Evolutionary conservation across 2,113 vertebrate species (phyloP).

Genomic region (Pithys albifrons): DNA sequence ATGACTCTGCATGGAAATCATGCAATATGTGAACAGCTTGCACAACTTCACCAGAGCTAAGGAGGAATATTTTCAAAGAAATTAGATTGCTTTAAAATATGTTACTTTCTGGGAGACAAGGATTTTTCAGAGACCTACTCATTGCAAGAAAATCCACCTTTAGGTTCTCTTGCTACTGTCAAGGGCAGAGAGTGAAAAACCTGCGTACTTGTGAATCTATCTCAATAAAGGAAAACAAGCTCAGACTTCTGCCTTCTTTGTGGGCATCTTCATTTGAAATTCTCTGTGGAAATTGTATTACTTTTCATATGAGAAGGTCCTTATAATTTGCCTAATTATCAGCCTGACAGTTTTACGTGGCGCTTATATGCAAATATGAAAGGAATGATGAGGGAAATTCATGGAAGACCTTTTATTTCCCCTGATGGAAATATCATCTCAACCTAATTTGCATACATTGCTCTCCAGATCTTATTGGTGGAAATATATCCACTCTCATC

Average conservation of each 20-base stretch:
- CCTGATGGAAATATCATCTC: constrained; percentile 31
- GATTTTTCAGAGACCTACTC: background rate
- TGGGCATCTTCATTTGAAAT: constrained; percentile 38
- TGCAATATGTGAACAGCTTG: background rate
- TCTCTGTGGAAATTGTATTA: constrained; percentile 19
- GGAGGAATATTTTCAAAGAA: background rate
- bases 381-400: constrained; percentile 48
- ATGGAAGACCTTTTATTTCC: constrained; percentile 53
- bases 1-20: background rate
- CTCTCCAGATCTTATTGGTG: background rate
- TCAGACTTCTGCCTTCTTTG: constrained; percentile 22
- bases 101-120: background rate
- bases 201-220: background rate
- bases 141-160: background rate
- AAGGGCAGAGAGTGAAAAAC: background rate
- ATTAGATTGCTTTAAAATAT: background rate
- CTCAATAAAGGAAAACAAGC: background rate
- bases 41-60: background rate
- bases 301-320: constrained; percentile 41
- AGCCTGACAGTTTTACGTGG: constrained; percentile 30
- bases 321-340: constrained; percentile 54
- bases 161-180: background rate
- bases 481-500: background rate
- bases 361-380: constrained; percentile 47
- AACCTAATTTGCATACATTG: constrained; percentile 18